phyloP scores from a whole-genome alignment of 2,113 vertebrate genomes.

The Sigmodon hispidus region DNA sequence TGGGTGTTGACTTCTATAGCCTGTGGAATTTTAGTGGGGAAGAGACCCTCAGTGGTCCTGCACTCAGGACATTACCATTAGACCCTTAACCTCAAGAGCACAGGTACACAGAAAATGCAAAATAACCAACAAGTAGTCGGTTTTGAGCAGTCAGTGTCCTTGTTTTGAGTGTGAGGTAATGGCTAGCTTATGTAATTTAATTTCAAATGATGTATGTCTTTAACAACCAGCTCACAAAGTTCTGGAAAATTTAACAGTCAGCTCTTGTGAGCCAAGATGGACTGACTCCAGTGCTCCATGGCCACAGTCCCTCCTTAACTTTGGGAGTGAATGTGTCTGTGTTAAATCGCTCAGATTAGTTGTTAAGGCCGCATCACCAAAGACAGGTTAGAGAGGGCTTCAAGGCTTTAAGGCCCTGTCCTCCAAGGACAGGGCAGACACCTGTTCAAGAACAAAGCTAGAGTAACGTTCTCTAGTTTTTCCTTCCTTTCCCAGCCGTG shows the following conservation, averaged over 20 bases:
- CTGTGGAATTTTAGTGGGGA: neutral
- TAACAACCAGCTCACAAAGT: slow-evolving; percentile 39
- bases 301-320: neutral
- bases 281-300: neutral
- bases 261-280: neutral
- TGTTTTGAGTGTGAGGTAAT: slow-evolving; percentile 33
- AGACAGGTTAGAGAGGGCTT: neutral
- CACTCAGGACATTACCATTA: neutral
- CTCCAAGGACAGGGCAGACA: neutral
- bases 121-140: neutral
- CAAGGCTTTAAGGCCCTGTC: neutral
- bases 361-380: neutral
- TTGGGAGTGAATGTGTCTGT: neutral
- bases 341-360: neutral
- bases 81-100: neutral
- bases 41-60: neutral
- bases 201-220: slow-evolving; percentile 43
- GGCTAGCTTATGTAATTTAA: slow-evolving; percentile 31
- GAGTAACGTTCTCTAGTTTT: neutral
- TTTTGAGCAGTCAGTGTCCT: neutral
- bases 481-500: rapidly evolving
- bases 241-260: slow-evolving; percentile 42
- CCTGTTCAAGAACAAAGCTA: neutral
- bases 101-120: neutral
- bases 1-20: neutral